Evolutionary conservation across 2,888 invertebrate genomes (phyloP), one percentile per base, ranked within the genome.

Genomic region (Acanthacorydalis orientalis): DNA sequence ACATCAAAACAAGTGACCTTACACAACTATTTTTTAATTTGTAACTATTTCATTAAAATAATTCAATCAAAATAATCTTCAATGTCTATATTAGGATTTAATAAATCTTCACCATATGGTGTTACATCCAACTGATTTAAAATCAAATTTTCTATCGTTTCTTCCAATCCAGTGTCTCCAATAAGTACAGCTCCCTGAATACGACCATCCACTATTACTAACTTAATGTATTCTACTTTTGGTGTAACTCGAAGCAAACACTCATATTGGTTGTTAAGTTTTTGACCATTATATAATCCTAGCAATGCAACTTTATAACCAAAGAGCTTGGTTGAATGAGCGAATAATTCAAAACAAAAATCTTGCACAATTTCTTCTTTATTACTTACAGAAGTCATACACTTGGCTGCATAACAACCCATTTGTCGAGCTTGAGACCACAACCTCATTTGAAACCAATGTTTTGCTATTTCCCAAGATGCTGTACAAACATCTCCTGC

Each of bases 371-470:
- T 72, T 53, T 72, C 70, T 64, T 85, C 78, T 7, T 74, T 69
- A 10, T 65, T 71, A 7, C 74, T 59, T 52, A 67, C 67, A 1
- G 75, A 77, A 51, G 77, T 74, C 88, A 99, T 96, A 49, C 84
- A 80, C 63, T 86, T 85, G 0, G 91, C 96, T 23, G 89, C 92
- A 72, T 90, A 93, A 47, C 78, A 76, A 9, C 96, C 98, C 95
- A 96, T 96, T 67, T 96, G 95, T 47, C 93, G 71, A 0, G 97
- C 98, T 68, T 99, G 98, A 1, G 93, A 91, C 98, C 98, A 98
- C 34, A 98, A 67, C 50, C 92, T 76, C 82, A 97, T 87, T 70
- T 95, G 87, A 63, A 89, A 86, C 93, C 93, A 93, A 59, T 90
- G 84, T 23, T 75, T 68, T 0, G 87, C 78, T 51, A 70, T 61